Evolutionary conservation across 30 jellyfish, hydroid and myxozoan genomes (phyloP).

Genomic region (Nemopilema nomurai): DNA sequence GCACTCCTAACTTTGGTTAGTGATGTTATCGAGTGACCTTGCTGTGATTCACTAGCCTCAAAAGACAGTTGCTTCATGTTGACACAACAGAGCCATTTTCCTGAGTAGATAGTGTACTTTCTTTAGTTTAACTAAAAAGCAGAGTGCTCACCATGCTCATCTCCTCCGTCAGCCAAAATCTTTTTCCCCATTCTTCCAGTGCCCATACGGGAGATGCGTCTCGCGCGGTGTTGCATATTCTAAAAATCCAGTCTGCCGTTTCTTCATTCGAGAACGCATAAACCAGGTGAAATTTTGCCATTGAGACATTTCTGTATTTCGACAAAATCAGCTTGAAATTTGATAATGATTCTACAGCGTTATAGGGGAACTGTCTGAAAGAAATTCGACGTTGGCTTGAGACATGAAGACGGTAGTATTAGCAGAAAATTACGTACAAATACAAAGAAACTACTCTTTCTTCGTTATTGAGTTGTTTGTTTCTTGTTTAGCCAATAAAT

Average conservation of each 20-base stretch:
- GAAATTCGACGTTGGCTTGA: neutral
- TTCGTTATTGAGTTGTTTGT: too few species aligned
- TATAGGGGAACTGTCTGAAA: constrained; percentile 35
- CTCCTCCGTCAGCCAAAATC: constrained; percentile 85
- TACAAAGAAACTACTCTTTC: too few species aligned
- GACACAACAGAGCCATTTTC: neutral
- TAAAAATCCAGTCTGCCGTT: constrained; percentile 47
- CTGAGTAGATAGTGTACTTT: too few species aligned
- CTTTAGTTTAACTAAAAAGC: too few species aligned
- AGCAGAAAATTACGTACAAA: too few species aligned
- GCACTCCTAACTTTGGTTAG: neutral
- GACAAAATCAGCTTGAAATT: neutral
- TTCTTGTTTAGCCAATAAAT: too few species aligned
- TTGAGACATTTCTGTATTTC: neutral
- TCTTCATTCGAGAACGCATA: constrained; percentile 61
- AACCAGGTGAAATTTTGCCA: constrained; percentile 34
- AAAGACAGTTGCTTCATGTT: neutral
- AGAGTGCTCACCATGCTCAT: constrained; percentile 67
- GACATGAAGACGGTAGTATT: too few species aligned
- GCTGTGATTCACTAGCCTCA: neutral
- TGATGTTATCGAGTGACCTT: too few species aligned
- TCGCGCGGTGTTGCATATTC: constrained; percentile 62
- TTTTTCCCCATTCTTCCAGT: constrained; percentile 71
- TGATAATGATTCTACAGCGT: constrained; percentile 8
- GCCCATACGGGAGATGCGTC: constrained; percentile 78